A percentile compares a stretch with the other conserved stretches of the same genome.
Evolutionary conservation across 2,797 vertebrate species (phyloP).

Genomic region (Acipenser transmontanus): DNA sequence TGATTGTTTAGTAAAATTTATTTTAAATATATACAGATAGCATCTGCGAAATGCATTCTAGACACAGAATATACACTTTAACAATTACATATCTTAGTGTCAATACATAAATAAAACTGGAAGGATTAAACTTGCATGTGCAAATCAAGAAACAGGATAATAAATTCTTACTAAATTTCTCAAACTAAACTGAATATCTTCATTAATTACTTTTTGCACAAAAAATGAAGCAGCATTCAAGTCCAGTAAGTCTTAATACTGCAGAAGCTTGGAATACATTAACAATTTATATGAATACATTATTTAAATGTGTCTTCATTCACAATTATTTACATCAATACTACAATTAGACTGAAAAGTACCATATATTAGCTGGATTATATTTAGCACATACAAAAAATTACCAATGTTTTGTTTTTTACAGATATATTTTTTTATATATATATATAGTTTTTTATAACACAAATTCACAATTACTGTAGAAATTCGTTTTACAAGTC

Average conservation of each 20-base stretch:
- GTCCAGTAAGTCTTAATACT: constrained; percentile 79
- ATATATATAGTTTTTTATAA: constrained; percentile 81
- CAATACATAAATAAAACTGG: constrained; percentile 76
- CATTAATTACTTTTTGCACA: constrained; percentile 80
- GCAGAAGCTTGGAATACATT: constrained; percentile 95
- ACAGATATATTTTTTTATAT: constrained; percentile 72
- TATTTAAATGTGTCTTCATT: constrained; percentile 78
- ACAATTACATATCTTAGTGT: constrained; percentile 70
- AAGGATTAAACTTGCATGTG: constrained; percentile 83
- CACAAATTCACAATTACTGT: constrained; percentile 98
- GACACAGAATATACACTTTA: constrained; percentile 77
- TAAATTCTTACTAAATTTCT: constrained; percentile 74
- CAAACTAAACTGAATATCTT: constrained; percentile 72
- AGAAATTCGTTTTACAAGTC: constrained; percentile 90
- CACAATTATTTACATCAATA: constrained; percentile 93
- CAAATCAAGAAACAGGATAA: constrained; percentile 65
- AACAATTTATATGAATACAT: constrained; percentile 93
- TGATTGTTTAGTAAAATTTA: constrained; percentile 64
- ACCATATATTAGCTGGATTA: constrained; percentile 73
- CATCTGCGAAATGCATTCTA: constrained; percentile 86
- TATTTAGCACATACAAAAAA: constrained; percentile 87
- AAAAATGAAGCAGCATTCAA: constrained; percentile 92
- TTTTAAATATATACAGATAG: constrained; percentile 88
- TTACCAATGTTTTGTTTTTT: constrained; percentile 58
- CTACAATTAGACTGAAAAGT: constrained; percentile 78